These are phyloP conservation scores for Macropis europaea DNA, from an alignment of 2,888 invertebrate genomes.

Conservation along the genomic window DNA sequence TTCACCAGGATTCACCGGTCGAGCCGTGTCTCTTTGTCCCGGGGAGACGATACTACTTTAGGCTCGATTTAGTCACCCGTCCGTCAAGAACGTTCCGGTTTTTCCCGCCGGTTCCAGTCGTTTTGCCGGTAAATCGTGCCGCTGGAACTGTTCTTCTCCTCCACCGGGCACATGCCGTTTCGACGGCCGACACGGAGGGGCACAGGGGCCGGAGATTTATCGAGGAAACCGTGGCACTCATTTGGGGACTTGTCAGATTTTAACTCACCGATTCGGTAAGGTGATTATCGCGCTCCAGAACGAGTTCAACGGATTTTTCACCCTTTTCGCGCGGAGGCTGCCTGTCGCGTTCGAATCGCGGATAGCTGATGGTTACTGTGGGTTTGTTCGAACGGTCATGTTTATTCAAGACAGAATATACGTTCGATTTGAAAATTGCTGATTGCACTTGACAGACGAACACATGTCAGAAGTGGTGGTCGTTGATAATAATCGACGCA, in stretches of 20 bases:
- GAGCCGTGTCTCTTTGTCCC: constrained; percentile 43
- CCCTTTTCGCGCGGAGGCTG: background rate
- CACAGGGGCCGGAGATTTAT: constrained; percentile 28
- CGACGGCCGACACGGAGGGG: constrained; percentile 18
- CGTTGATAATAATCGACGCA: no score
- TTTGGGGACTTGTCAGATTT: constrained; percentile 37
- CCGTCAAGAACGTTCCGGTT: constrained; percentile 67
- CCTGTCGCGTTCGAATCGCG: background rate
- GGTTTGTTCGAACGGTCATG: no score
- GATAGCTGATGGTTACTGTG: no score
- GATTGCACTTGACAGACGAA: no score
- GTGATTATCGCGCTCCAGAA: constrained; percentile 26
- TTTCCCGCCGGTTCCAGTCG: constrained; percentile 53
- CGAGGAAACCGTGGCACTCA: constrained; percentile 13
- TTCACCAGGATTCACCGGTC: constrained; percentile 22
- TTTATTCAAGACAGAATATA: no score
- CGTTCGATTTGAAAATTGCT: no score
- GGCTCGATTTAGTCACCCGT: constrained; percentile 75
- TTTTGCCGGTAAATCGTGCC: constrained; percentile 51
- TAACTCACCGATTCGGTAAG: background rate
- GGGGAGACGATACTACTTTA: constrained; percentile 73
- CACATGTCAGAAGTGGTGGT: no score
- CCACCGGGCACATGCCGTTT: constrained; percentile 42
- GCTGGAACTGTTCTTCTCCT: constrained; percentile 30
- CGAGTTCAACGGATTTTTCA: background rate